phyloP scores from a whole-genome alignment of 2,113 vertebrate genomes.

The Saccopteryx leptura region DNA sequence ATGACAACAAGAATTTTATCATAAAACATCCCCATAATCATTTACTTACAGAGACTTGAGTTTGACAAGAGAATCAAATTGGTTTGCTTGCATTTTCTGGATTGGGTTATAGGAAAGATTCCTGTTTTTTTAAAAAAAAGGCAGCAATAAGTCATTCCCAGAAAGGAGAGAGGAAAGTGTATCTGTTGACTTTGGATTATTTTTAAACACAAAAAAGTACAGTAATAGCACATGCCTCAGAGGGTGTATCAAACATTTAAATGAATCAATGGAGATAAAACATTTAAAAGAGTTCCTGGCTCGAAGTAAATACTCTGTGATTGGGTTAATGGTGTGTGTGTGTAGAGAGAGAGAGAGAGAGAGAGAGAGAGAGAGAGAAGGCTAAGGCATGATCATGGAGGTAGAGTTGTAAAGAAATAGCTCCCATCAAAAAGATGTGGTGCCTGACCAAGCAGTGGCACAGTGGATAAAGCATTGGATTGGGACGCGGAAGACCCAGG shows the following conservation, averaged over 20 bases:
- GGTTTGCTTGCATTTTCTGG: slow-evolving; percentile 92
- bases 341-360: not conserved
- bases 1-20: slow-evolving; percentile 25
- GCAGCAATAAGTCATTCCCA: slow-evolving; percentile 38
- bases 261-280: not conserved
- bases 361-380: not conserved
- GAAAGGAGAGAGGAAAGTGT: not conserved
- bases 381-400: not conserved
- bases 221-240: not conserved
- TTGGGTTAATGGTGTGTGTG: not conserved
- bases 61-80: slow-evolving; percentile 95
- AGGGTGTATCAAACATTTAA: not conserved
- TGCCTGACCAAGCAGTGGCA: no score
- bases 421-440: not conserved
- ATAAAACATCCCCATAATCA: not conserved
- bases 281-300: not conserved
- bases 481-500: no score
- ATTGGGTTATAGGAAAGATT: slow-evolving; percentile 98
- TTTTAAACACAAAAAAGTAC: slow-evolving; percentile 14
- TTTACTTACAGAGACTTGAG: slow-evolving; percentile 97
- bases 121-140: slow-evolving; percentile 85
- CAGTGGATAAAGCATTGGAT: no score
- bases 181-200: slow-evolving; percentile 42
- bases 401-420: not conserved
- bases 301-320: not conserved